Evolutionary conservation across 2,113 vertebrate species (phyloP).

Genomic region (Alces alces): DNA sequence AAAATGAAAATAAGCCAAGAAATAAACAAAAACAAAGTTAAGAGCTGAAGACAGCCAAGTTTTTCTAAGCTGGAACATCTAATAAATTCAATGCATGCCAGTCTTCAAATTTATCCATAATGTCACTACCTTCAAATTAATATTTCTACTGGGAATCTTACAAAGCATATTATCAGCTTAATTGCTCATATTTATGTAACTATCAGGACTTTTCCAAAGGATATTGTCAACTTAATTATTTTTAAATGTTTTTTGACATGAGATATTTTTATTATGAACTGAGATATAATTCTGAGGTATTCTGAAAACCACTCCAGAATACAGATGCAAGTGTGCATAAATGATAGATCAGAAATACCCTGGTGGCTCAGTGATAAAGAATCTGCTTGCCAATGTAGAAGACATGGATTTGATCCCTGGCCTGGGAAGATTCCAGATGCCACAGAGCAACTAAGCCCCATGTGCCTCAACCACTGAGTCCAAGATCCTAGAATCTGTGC

Average conservation of each 20-base stretch:
- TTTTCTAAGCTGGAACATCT: neutral
- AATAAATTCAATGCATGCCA: neutral
- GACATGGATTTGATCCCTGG: neutral
- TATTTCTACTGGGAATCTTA: neutral
- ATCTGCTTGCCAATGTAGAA: neutral
- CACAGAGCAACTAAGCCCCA: neutral
- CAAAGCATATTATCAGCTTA: neutral
- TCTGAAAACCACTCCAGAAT: neutral
- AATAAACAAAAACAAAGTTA: neutral
- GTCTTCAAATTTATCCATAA: neutral
- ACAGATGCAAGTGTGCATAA: neutral
- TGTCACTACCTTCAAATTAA: neutral
- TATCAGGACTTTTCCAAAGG: neutral
- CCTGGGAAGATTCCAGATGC: neutral
- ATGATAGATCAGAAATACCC: neutral
- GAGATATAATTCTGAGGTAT: neutral
- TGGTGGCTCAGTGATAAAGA: neutral
- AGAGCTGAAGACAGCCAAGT: neutral
- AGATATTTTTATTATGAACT: neutral
- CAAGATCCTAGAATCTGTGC: rapidly evolving
- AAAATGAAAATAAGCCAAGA: neutral
- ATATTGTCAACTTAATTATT: neutral
- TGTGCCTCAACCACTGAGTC: neutral
- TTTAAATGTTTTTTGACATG: neutral
- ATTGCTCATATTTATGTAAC: neutral